Evolutionary conservation across 2,113 vertebrate species (phyloP), one percentile per base, ranked within the genome.

Genomic region (Pontoporia blainvillei): DNA sequence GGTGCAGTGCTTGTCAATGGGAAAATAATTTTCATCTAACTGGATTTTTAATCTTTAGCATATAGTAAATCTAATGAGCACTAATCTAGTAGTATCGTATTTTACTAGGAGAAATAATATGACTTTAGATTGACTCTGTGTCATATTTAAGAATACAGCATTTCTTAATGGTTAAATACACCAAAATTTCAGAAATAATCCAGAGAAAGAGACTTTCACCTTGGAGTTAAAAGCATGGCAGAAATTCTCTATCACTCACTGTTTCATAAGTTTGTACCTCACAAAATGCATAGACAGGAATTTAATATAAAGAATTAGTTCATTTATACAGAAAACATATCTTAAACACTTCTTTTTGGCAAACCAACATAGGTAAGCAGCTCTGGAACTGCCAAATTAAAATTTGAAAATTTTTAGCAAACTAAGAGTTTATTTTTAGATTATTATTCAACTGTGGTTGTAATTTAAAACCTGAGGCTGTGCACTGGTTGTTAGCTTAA

Each of bases 401-500:
- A 98, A 98, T 97, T 0, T 84, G 95, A 98, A 95, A 98, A 97
- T 96, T 98, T 98, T 97, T 98, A 98, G 97, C 98, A 99, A 99
- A 98, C 98, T 97, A 99, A 98, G 90, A 98, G 71, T 98, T 97
- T 96, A 95, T 96, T 98, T 98, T 98, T 98, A 98, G 98, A 98
- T 98, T 98, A 98, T 98, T 98, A 98, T 98, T 98, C 97, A 99
- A 98, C 98, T 98, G 98, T 98, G 98, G 99, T 99, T 98, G 98
- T 98, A 98, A 98, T 99, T 98, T 98, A 99, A 99, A 99, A 99
- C 99, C 99, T 99, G 99, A 99, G 99, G 99, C 99, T 99, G 99
- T 99, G 98, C 98, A 99, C 99, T 98, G 98, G 99, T 99, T 99
- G 99, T 98, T 99, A 99, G 98, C 98, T 99, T 99, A 98, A 99